These are phyloP conservation scores for Coelogynopora nodosa DNA, from an alignment of 2,888 invertebrate genomes.

Conservation along the genomic window DNA sequence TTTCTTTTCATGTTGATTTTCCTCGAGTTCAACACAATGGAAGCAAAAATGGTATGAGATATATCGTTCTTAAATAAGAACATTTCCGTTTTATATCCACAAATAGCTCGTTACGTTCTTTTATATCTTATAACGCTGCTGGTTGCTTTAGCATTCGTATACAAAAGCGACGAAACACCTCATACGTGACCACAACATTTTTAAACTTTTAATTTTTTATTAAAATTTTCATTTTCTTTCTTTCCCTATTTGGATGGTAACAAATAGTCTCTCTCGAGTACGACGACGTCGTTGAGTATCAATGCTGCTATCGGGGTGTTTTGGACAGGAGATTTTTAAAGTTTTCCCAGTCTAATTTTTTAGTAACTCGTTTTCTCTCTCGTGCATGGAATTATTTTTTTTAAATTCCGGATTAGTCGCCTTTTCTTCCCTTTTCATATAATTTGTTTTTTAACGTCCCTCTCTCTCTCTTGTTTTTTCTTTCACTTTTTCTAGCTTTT, in stretches of 20 bases:
- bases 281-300: neutral
- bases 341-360: neutral
- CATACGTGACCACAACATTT: neutral
- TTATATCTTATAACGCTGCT: neutral
- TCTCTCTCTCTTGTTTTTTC: neutral
- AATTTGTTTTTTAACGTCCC: neutral
- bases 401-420: neutral
- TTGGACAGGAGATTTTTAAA: neutral
- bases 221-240: too few relatives aligned
- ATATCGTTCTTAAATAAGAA: neutral
- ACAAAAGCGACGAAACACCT: too few relatives aligned
- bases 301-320: neutral
- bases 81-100: neutral
- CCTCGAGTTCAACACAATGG: neutral
- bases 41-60: neutral
- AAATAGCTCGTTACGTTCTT: neutral
- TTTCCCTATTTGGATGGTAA: too few relatives aligned
- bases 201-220: neutral
- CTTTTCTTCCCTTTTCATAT: neutral
- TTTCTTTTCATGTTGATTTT: constrained; percentile 10
- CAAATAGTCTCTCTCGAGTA: neutral
- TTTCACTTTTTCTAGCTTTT: neutral
- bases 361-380: neutral
- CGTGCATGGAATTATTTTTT: neutral
- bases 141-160: too few relatives aligned